Evolutionary conservation across 1,140 invertebrate genomes (phyloP).

Genomic region (Myzus persicae): DNA sequence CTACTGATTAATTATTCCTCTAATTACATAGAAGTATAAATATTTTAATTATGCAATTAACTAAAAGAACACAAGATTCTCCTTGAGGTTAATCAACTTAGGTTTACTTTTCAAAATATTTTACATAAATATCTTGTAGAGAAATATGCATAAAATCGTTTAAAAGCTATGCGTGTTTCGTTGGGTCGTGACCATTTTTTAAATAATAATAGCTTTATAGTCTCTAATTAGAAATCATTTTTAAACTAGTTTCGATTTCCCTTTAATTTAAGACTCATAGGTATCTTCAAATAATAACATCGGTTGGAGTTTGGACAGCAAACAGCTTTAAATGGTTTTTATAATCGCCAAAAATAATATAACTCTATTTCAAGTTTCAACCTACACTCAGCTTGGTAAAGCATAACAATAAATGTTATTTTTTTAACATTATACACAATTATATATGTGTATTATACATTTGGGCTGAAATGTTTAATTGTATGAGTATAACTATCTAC

Average conservation of each 20-base stretch:
- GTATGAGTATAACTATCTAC: background rate
- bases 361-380: too few relatives aligned
- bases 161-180: background rate
- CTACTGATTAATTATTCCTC: background rate
- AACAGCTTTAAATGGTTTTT: background rate
- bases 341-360: background rate
- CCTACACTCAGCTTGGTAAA: background rate
- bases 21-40: background rate
- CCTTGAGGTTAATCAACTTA: background rate
- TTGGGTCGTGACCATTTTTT: background rate
- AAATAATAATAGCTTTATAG: constrained; percentile 20
- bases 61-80: background rate
- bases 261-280: constrained; percentile 5
- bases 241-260: background rate
- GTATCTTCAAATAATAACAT: background rate
- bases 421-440: background rate
- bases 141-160: background rate
- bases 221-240: background rate
- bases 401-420: background rate
- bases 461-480: background rate
- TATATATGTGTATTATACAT: background rate
- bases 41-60: background rate
- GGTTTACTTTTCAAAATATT: background rate
- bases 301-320: background rate
- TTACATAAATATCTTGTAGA: background rate